Conservation (phyloP, 2,797 vertebrate genomes). For the Gila robusta region DNA sequence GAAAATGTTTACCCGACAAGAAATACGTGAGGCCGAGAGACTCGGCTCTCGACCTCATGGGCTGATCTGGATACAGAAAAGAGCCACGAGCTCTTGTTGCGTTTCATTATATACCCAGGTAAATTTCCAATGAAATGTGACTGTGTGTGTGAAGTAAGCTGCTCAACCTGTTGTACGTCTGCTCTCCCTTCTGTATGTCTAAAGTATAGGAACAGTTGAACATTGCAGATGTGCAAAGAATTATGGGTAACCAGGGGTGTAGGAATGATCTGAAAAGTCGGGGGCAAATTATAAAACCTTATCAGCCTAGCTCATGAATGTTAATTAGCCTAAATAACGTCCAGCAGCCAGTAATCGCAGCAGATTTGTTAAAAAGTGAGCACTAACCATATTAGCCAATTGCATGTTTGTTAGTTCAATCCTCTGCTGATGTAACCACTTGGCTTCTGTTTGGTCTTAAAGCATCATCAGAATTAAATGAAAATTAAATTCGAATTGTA, state of each 20-base stretch:
- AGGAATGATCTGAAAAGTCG: conserved; percentile 7
- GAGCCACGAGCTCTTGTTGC: too few relatives aligned
- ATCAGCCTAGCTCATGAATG: conserved; percentile 5
- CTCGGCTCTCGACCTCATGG: too few relatives aligned
- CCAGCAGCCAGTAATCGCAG: not conserved
- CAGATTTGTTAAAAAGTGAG: conserved; percentile 4
- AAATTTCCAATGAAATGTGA: conserved; percentile 4
- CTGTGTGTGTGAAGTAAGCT: conserved; percentile 2
- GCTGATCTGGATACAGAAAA: too few relatives aligned
- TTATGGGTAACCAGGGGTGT: conserved; percentile 15
- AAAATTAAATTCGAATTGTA: not conserved
- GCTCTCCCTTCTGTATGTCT: conserved; percentile 8
- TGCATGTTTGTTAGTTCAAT: not conserved
- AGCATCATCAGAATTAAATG: not conserved
- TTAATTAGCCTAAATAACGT: not conserved
- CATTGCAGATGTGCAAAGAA: conserved; percentile 25
- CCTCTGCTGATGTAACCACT: not conserved
- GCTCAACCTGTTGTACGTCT: conserved; percentile 33
- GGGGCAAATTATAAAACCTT: conserved; percentile 2
- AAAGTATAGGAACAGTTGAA: conserved; percentile 10
- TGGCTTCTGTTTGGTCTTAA: conserved; percentile 4
- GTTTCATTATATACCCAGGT: too few relatives aligned
- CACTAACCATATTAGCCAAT: not conserved
- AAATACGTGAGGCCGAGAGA: too few relatives aligned
- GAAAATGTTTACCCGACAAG: too few relatives aligned